phyloP scores from a whole-genome alignment of 2,113 vertebrate species.

The Esox niger region DNA sequence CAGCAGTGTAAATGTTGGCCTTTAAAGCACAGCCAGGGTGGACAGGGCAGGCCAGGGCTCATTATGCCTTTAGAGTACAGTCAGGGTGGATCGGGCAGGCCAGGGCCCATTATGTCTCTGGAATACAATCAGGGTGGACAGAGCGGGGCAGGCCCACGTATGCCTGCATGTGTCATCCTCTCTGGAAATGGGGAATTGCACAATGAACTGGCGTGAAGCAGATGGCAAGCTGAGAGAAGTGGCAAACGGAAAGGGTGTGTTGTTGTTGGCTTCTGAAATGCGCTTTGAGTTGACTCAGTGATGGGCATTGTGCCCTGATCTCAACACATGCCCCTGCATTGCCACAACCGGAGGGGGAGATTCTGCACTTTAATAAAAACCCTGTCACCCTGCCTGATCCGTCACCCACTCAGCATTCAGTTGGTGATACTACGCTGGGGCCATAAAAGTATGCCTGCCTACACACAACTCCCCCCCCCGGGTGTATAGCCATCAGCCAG shows the following conservation, averaged over 20 bases:
- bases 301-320: slow-evolving; percentile 33
- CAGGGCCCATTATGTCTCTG: too few relatives aligned
- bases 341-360: neutral
- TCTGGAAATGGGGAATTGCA: slow-evolving; percentile 19
- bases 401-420: slow-evolving; percentile 21
- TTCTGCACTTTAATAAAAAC: neutral
- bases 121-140: too few relatives aligned
- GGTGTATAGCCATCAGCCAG: slow-evolving; percentile 71
- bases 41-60: too few relatives aligned
- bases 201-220: slow-evolving; percentile 27
- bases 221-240: slow-evolving; percentile 49
- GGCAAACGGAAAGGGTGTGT: slow-evolving; percentile 36
- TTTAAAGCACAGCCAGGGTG: slow-evolving; percentile 20
- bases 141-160: too few relatives aligned
- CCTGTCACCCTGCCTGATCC: slow-evolving; percentile 20
- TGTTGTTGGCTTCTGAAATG: too few relatives aligned
- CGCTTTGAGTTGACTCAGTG: too few relatives aligned
- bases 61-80: too few relatives aligned
- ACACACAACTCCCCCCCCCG: slow-evolving; percentile 36
- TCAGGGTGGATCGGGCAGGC: too few relatives aligned
- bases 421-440: slow-evolving; percentile 35
- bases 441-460: slow-evolving; percentile 43
- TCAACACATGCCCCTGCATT: slow-evolving; percentile 34
- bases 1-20: slow-evolving; percentile 36
- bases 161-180: slow-evolving; percentile 9